Base-by-base conservation (phyloP, 2,888 invertebrate species). In the Adelognathus sp. region DNA sequence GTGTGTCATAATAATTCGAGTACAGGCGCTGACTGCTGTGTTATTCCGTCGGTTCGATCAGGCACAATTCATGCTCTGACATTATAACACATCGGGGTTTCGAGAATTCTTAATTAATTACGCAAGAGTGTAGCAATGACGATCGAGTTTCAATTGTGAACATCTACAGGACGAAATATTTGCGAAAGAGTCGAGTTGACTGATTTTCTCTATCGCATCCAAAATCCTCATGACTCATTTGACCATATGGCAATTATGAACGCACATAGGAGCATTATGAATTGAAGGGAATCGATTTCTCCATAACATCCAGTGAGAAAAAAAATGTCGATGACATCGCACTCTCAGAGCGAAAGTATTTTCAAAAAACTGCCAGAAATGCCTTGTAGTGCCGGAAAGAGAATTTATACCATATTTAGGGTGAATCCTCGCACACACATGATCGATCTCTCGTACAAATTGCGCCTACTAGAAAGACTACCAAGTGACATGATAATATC, bases 21-120 rank as follows among this genome's bases (percentile, higher is more conserved):
- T 21, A 2, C 21, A 9, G 18, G 9, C 36, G 18, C 5, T 21
- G 21, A 54, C 11, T 21, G n/a, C n/a, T n/a, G n/a, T n/a, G n/a
- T n/a, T 11, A 24, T 50, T 50, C 11, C 46, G 5, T 52, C 9
- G 24, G 16, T 3, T 61, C 41, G 29, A 11, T 44, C 14, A 3
- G 5, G 11, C 29, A 18, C 29, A 36, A 60, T 39, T 16, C 41
- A 11, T 9, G 41, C 11, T 1, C 4, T 27, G 41, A 41, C 14
- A n/a, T n/a, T n/a, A n/a, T n/a, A 41, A 27, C 41, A 24, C 61
- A 61, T 2, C 27, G 29, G 6, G 16, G 27, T 41, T 61, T 44
- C 14, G 61, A 61, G 41, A 41, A 14, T 61, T 61, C 18, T 33
- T 50, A n/a, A 64, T 50, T 21, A 5, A n/a, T 64, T 46, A 3